Conservation (phyloP, 2,113 vertebrate genomes). For the Lophotis ruficrista region DNA sequence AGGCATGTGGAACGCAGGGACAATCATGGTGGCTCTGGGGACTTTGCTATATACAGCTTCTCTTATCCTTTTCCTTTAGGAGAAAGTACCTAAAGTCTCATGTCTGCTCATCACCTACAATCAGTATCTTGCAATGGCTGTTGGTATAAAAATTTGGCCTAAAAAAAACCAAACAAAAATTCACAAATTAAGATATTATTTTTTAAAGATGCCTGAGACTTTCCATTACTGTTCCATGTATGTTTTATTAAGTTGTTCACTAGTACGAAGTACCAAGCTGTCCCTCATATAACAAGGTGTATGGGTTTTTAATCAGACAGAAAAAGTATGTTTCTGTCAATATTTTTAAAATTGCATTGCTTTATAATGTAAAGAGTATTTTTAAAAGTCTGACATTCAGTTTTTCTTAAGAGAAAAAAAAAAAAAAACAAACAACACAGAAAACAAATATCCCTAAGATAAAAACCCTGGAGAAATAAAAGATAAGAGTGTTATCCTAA, state of each 20-base stretch:
- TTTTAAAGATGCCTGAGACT: background rate
- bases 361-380: background rate
- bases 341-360: background rate
- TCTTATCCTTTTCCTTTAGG: background rate
- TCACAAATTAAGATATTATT: background rate
- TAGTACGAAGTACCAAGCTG: background rate
- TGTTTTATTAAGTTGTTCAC: background rate
- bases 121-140: background rate
- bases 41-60: background rate
- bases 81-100: background rate
- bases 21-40: accelerated
- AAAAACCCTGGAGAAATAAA: background rate
- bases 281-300: background rate
- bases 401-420: background rate
- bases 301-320: background rate
- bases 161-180: background rate
- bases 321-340: background rate
- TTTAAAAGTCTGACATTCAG: background rate
- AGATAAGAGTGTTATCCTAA: background rate
- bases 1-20: accelerated
- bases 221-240: background rate
- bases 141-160: background rate
- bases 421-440: background rate
- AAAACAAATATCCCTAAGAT: background rate
- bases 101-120: background rate